These are phyloP conservation scores for Hippopotamyrus pictus DNA, from an alignment of 2,797 vertebrate species.

Conservation along the genomic window DNA sequence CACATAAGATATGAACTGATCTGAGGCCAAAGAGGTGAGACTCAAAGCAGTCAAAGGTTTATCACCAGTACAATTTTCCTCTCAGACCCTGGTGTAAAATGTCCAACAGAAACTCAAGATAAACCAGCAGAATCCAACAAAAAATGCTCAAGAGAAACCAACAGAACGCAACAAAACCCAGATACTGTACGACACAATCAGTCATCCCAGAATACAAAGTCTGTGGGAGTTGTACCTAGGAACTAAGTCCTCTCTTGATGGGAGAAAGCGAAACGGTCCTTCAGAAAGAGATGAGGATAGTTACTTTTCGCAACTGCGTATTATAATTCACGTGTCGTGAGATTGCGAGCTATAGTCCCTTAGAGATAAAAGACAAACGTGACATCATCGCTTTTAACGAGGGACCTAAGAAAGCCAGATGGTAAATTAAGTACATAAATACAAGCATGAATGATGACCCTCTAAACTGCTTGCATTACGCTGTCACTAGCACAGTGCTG, in stretches of 20 bases:
- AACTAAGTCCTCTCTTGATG: neutral
- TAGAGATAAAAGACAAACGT: neutral
- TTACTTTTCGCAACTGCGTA: neutral
- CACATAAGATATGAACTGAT: neutral
- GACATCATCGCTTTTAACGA: neutral
- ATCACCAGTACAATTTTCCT: neutral
- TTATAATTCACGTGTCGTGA: neutral
- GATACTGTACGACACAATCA: neutral
- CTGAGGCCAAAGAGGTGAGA: neutral
- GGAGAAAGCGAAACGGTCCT: neutral
- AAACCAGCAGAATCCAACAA: neutral
- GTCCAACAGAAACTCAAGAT: neutral
- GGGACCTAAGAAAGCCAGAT: neutral
- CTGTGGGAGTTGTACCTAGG: neutral
- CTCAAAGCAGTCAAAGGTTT: neutral
- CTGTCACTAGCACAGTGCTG: neutral
- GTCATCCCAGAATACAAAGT: neutral
- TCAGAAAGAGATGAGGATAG: neutral
- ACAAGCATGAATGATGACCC: neutral
- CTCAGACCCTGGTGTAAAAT: neutral
- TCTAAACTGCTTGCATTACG: neutral
- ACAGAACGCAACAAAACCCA: neutral
- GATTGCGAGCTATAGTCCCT: neutral
- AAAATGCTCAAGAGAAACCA: neutral
- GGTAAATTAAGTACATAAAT: neutral